Percentiles rank a stretch among this genome's conserved stretches.
These are phyloP conservation scores for Boloria selene DNA, from an alignment of 2,888 invertebrate genomes.

Conservation along the genomic window DNA sequence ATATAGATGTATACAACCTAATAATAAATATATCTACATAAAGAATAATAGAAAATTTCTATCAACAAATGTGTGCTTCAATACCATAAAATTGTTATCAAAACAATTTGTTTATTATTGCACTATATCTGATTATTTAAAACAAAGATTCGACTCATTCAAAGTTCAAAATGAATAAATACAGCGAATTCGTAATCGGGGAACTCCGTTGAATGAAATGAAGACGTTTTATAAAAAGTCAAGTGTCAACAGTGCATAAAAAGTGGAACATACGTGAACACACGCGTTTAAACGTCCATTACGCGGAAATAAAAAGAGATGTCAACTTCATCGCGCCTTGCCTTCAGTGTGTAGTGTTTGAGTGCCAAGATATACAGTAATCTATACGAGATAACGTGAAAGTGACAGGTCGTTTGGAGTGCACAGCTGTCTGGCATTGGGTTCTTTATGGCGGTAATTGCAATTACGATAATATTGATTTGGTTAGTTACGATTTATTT, in stretches of 20 bases:
- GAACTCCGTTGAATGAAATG: conserved; percentile 50
- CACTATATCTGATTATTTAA: conserved; percentile 1
- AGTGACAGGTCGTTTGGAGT: conserved; percentile 63
- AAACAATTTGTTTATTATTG: not conserved
- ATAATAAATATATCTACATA: too few species aligned
- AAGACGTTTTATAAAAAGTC: conserved; percentile 50
- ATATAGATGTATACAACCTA: too few species aligned
- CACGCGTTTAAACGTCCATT: conserved; percentile 35
- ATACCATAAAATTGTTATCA: not conserved
- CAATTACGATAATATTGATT: not conserved
- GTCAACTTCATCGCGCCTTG: conserved; percentile 51
- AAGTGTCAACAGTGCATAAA: conserved; percentile 56
- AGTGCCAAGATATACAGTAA: conserved; percentile 48
- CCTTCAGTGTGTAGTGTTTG: conserved; percentile 47
- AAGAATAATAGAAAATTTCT: too few species aligned
- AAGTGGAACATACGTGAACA: conserved; percentile 47
- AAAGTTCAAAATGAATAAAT: conserved; percentile 28
- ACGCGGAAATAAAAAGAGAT: conserved; percentile 45
- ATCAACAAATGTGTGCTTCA: too few species aligned
- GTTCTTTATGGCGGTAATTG: conserved; percentile 15
- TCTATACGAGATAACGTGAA: conserved; percentile 48
- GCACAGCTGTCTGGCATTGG: conserved; percentile 20
- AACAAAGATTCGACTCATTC: conserved; percentile 33
- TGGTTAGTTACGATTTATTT: not conserved
- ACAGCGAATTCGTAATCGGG: conserved; percentile 28